These are phyloP conservation scores for Thalassaphorura encarpata DNA, from an alignment of 1,140 invertebrate genomes.

Conservation along the genomic window DNA sequence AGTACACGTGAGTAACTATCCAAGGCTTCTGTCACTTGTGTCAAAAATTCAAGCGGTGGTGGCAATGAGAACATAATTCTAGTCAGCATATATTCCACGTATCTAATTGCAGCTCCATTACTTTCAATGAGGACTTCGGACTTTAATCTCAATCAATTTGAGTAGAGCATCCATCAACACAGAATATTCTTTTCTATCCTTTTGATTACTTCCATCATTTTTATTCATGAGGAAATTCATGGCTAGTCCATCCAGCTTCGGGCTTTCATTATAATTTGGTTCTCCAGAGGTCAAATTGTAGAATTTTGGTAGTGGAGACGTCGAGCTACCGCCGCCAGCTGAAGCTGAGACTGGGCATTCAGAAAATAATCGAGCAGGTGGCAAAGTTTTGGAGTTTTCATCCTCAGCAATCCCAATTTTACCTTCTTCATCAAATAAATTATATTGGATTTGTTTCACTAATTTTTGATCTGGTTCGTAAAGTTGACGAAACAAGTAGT, in stretches of 20 bases:
- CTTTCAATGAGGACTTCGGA: constrained; percentile 58
- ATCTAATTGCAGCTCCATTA: constrained; percentile 31
- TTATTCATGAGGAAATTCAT: constrained; percentile 34
- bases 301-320: constrained; percentile 64
- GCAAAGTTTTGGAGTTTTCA: constrained; percentile 17
- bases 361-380: constrained; percentile 53
- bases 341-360: constrained; percentile 43
- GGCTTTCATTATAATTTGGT: constrained; percentile 65
- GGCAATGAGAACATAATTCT: constrained; percentile 26
- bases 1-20: constrained; percentile 47
- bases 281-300: constrained; percentile 68
- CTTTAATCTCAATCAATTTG: constrained; percentile 49
- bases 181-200: constrained; percentile 78
- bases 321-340: background rate
- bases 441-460: constrained; percentile 31
- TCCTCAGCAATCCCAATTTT: background rate
- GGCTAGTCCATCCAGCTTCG: constrained; percentile 71
- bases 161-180: constrained; percentile 74
- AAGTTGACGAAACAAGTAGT: constrained; percentile 89
- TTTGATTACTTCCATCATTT: constrained; percentile 15
- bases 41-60: constrained; percentile 27
- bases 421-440: constrained; percentile 27
- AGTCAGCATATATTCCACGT: constrained; percentile 83
- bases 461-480: constrained; percentile 55
- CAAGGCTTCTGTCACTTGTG: constrained; percentile 5